Percentiles rank a stretch among this genome's conserved stretches.
These are phyloP conservation scores for Acanthosepion pharaonis DNA, from an alignment of 2,888 invertebrate genomes.

Conservation along the genomic window DNA sequence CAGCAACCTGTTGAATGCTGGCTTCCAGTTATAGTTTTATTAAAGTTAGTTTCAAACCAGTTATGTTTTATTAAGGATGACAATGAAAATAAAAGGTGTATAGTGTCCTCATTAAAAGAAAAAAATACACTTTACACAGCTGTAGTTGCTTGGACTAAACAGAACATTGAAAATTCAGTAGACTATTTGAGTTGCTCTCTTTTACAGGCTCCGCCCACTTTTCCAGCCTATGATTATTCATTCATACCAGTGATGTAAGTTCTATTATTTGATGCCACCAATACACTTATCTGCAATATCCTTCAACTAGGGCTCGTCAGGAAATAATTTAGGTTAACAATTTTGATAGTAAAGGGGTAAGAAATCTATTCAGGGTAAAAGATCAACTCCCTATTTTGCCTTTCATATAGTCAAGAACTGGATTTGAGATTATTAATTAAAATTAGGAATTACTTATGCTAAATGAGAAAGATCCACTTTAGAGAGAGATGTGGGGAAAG, in stretches of 20 bases:
- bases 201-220: background rate
- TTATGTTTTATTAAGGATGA: background rate
- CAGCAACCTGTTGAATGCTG: background rate
- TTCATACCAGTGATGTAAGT: background rate
- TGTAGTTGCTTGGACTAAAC: background rate
- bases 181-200: background rate
- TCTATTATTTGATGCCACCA: background rate
- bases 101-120: background rate
- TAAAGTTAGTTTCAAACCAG: background rate
- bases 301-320: background rate
- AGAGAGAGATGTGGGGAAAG: background rate
- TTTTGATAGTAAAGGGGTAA: background rate
- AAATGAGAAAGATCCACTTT: background rate
- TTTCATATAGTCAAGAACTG: background rate
- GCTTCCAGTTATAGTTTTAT: background rate
- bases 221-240: background rate
- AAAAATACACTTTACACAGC: background rate
- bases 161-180: background rate
- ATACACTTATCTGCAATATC: background rate
- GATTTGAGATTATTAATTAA: background rate
- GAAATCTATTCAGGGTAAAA: background rate
- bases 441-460: conserved; percentile 1
- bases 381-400: no score
- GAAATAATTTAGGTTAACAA: background rate
- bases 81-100: background rate